Evolutionary conservation across 2,113 vertebrate genomes (phyloP).

Genomic region (Tapirus terrestris): DNA sequence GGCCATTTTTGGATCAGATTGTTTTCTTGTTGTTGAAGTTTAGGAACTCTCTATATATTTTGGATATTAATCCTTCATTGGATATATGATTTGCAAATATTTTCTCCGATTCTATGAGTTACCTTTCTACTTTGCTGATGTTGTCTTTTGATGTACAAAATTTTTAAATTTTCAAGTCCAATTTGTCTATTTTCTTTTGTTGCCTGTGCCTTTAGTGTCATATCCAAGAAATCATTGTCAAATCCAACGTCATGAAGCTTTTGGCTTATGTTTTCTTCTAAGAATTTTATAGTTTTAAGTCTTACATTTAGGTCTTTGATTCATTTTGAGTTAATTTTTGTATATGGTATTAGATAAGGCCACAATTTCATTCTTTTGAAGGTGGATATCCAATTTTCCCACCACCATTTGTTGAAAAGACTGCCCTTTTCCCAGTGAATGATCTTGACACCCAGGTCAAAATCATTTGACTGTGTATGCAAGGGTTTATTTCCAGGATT

Average conservation of each 20-base stretch:
- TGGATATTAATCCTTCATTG: not conserved
- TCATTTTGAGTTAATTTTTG: too few relatives aligned
- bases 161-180: too few relatives aligned
- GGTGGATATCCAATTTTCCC: not conserved
- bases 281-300: too few relatives aligned
- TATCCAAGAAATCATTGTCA: not conserved
- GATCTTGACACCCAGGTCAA: not conserved
- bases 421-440: not conserved
- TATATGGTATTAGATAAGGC: not conserved
- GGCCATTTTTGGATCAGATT: not conserved
- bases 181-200: not conserved
- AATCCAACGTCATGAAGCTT: not conserved
- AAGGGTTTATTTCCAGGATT: not conserved
- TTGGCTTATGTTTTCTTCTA: not conserved
- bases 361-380: not conserved
- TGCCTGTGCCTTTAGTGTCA: too few relatives aligned
- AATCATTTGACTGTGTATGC: not conserved
- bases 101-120: not conserved
- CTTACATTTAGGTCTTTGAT: too few relatives aligned
- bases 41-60: not conserved
- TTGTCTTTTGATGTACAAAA: not conserved
- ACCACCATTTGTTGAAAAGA: not conserved
- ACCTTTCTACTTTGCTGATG: not conserved
- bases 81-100: not conserved
- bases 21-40: not conserved